phyloP scores from a whole-genome alignment of 2,888 invertebrate species.

The Muscina levida region DNA sequence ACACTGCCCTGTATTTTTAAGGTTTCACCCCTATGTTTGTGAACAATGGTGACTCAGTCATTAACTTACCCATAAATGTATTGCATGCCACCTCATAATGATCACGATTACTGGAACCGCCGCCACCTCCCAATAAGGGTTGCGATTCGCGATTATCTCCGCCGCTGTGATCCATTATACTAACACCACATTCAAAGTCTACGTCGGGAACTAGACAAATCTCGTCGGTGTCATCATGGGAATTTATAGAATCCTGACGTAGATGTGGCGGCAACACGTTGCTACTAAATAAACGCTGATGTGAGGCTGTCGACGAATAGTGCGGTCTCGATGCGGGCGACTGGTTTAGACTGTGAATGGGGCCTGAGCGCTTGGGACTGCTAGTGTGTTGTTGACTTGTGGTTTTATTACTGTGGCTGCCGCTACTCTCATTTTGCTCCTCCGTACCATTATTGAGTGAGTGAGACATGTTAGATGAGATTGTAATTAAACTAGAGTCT shows the following conservation, averaged over 20 bases:
- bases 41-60: conserved; percentile 43
- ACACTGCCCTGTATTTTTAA: conserved; percentile 40
- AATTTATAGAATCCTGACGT: conserved; percentile 60
- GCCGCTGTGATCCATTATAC: conserved; percentile 89
- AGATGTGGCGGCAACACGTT: conserved; percentile 56
- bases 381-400: conserved; percentile 68
- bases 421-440: conserved; percentile 47
- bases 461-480: conserved; percentile 76
- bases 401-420: conserved; percentile 72
- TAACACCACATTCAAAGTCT: conserved; percentile 85
- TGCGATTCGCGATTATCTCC: conserved; percentile 94
- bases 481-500: conserved; percentile 83
- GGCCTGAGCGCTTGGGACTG: conserved; percentile 59
- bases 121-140: conserved; percentile 93
- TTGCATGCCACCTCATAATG: conserved; percentile 88
- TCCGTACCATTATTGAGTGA: conserved; percentile 56
- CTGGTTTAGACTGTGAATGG: conserved; percentile 41
- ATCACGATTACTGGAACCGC: conserved; percentile 85
- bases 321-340: conserved; percentile 53
- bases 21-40: conserved; percentile 42
- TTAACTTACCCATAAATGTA: conserved; percentile 92
- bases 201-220: conserved; percentile 91
- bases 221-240: conserved; percentile 81
- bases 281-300: conserved; percentile 57
- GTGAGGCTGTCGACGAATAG: conserved; percentile 51